Conservation (phyloP, 2,797 vertebrate species). For the Leucoraja ocellata region DNA sequence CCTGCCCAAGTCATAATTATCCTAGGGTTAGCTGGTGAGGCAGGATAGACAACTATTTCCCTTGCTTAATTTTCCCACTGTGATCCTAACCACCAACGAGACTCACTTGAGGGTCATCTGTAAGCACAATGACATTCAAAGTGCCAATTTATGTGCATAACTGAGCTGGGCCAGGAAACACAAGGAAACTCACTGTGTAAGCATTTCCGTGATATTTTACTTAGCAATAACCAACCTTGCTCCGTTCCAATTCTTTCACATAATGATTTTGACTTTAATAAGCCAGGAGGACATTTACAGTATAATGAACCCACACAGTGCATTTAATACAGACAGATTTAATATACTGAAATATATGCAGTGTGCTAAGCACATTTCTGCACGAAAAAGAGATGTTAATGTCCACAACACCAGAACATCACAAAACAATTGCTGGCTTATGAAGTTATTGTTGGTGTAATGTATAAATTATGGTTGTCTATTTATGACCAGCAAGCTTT, state of each 20-base stretch:
- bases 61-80: background rate
- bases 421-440: background rate
- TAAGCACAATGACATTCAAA: background rate
- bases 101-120: background rate
- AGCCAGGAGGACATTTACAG: background rate
- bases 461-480: background rate
- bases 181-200: background rate
- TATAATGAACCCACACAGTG: background rate
- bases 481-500: background rate
- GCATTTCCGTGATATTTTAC: background rate
- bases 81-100: background rate
- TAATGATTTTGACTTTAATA: background rate
- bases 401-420: background rate
- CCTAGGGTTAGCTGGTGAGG: background rate
- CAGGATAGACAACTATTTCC: background rate
- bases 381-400: background rate
- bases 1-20: background rate
- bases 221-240: background rate
- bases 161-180: background rate
- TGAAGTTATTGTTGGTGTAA: background rate
- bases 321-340: background rate
- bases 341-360: conserved; percentile 1
- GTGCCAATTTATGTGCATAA: background rate
- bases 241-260: background rate
- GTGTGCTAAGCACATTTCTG: background rate